Base-by-base conservation (phyloP, 2,797 vertebrate genomes). In the Tapirus indicus region DNA sequence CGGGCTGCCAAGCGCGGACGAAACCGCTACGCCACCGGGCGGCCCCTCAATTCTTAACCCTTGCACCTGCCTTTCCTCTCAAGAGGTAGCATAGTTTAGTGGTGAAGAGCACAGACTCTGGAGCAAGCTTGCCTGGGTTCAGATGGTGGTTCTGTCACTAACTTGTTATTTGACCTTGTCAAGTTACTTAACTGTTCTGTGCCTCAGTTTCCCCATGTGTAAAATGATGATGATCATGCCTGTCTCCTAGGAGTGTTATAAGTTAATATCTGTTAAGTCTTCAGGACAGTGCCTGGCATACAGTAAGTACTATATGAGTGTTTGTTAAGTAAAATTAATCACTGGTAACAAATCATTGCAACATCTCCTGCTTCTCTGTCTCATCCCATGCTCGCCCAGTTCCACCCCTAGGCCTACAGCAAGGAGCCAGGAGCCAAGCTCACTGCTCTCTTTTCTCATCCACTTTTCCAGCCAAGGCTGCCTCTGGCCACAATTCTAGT, bases 291-390 rank as follows among this genome's bases (percentile, higher is more conserved):
- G 35, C 66, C 62, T 84, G 75, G 23, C 38, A 86, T 12, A 21
- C 58, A 47, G n/a, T 41, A 94, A 88, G n/a, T 41, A 60, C n/a
- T n/a, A 20, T 47, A 38, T 6, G 62, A 80, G 3, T 85, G 38
- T 35, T 54, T 78, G 21, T 87, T 49, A 85, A 85, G 60, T 77
- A 79, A 93, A 84, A 10, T 35, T 85, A 97, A 54, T 71, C 78
- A 80, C n/a, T 74, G 77, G 66, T 75, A 87, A 56, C 38, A 66
- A 75, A 35, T 60, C 54, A 47, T 54, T 29, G 54, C 41, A 47
- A 49, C n/a, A 91, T 85, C 71, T 52, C 49, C 49, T 41, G 20
- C 64, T 79, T 66, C 47, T 32, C 64, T 25, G 11, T 52, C 23
- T 94, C 71, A 89, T 66, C 32, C 7, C 1, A 5, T 9, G 41